Conservation (phyloP, 2,113 vertebrate species). For the Sinocyclocheilus grahami region DNA sequence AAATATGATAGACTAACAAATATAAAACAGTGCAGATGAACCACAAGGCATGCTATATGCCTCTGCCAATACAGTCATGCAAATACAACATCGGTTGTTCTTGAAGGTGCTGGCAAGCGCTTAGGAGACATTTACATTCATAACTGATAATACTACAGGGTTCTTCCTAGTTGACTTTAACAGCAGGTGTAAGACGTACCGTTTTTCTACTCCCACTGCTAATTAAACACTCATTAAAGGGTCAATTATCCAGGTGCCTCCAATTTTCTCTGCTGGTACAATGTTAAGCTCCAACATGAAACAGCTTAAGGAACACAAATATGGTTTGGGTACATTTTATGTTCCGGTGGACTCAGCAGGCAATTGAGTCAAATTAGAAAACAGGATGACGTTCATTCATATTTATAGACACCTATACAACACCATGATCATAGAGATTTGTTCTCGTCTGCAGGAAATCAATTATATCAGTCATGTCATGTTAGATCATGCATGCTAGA, state of each 20-base stretch:
- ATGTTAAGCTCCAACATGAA: neutral
- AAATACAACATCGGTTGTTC: neutral
- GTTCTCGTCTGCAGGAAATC: neutral
- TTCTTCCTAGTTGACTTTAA: neutral
- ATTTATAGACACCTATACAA: neutral
- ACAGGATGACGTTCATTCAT: neutral
- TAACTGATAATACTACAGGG: neutral
- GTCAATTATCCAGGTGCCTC: slow-evolving; percentile 8
- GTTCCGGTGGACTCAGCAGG: neutral
- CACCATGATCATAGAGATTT: neutral
- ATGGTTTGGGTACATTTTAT: neutral
- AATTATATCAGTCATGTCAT: neutral
- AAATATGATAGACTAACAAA: neutral
- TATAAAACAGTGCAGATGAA: neutral
- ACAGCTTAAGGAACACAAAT: neutral
- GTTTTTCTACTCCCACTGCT: neutral
- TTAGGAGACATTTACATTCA: neutral
- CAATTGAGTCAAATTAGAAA: neutral
- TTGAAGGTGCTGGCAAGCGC: neutral
- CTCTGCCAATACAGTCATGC: neutral
- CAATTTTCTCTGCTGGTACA: neutral
- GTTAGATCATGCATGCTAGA: neutral
- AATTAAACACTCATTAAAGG: slow-evolving; percentile 18
- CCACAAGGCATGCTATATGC: neutral
- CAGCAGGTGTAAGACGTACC: neutral